Conservation (phyloP, 2,113 vertebrate genomes). For the Budorcas taxicolor region DNA sequence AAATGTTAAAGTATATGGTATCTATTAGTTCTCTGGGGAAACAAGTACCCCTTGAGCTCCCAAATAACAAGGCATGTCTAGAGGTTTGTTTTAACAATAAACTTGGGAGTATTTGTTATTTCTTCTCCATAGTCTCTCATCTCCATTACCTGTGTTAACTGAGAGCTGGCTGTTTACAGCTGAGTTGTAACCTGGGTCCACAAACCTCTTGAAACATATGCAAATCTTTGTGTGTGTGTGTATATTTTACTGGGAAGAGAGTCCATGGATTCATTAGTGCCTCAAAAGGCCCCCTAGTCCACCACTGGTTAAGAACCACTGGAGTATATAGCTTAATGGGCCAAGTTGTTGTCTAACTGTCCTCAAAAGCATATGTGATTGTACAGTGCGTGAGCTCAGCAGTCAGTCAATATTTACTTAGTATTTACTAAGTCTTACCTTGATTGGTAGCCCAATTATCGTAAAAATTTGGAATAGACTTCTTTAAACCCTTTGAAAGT, state of each 20-base stretch:
- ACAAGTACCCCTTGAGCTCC: neutral
- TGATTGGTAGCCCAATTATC: conserved; percentile 5
- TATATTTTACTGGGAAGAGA: neutral
- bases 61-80: neutral
- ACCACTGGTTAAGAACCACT: neutral
- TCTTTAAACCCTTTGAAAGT: neutral
- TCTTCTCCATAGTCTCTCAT: neutral
- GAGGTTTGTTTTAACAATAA: neutral
- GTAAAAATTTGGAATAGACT: conserved; percentile 1
- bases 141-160: neutral
- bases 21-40: neutral
- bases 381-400: neutral
- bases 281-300: neutral
- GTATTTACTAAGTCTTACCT: neutral
- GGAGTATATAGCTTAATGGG: neutral
- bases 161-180: neutral
- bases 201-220: neutral
- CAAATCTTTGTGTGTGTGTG: neutral
- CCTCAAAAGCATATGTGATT: neutral
- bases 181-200: neutral
- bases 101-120: neutral
- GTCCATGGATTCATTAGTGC: neutral
- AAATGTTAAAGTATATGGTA: neutral
- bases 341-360: neutral
- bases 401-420: conserved; percentile 16